These are phyloP conservation scores for Rhinoptilus africanus DNA, from an alignment of 2,113 vertebrate species.

Conservation along the genomic window DNA sequence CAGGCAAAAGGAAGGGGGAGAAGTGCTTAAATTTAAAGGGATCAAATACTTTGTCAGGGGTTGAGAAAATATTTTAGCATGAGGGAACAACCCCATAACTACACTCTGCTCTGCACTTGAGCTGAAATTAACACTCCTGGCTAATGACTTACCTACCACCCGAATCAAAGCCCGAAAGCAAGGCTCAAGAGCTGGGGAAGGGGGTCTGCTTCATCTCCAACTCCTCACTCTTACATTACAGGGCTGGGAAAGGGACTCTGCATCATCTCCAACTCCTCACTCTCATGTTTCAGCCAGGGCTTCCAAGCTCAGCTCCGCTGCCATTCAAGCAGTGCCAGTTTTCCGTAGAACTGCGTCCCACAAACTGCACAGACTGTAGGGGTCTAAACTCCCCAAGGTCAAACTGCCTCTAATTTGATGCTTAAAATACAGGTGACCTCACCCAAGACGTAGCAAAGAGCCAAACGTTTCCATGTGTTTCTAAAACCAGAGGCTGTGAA, in stretches of 20 bases:
- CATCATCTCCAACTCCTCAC: background rate
- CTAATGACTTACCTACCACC: background rate
- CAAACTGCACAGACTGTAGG: background rate
- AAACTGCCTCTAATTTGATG: background rate
- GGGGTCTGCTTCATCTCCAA: background rate
- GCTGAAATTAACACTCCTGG: background rate
- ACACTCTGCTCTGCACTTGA: background rate
- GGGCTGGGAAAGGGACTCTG: background rate
- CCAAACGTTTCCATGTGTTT: background rate
- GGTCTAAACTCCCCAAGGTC: background rate
- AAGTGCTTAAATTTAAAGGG: background rate
- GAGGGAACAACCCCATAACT: background rate
- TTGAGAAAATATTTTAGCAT: background rate
- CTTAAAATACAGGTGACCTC: background rate
- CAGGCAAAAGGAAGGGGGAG: background rate
- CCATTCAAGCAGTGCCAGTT: fast-evolving
- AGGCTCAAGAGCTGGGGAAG: background rate
- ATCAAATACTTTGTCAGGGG: background rate
- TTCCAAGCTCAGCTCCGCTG: background rate
- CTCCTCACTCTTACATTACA: background rate
- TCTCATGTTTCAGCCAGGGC: background rate
- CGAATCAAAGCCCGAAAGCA: background rate
- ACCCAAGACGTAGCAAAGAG: background rate
- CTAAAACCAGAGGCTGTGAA: background rate
- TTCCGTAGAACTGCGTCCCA: background rate